Conservation (phyloP, 1,140 invertebrate genomes). For the Bombus picipes region DNA sequence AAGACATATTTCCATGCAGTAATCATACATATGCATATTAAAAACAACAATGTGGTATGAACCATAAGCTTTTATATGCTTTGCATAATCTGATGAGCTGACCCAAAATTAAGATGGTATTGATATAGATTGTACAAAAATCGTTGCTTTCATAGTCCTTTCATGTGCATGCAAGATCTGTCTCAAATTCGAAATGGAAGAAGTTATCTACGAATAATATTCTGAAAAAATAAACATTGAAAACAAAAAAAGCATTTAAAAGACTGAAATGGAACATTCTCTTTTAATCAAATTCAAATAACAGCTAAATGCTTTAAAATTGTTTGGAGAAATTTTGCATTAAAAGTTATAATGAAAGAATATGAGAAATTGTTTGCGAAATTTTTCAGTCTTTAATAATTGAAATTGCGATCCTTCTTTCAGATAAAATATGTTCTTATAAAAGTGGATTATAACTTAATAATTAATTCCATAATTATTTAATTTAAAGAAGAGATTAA, state of each 20-base stretch:
- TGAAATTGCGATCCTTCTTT: neutral
- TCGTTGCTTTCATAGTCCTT: neutral
- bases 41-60: neutral
- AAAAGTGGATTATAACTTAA: neutral
- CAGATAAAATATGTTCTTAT: neutral
- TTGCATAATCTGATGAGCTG: neutral
- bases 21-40: neutral
- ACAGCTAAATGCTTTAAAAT: neutral
- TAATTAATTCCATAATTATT: neutral
- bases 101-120: neutral
- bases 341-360: too few species aligned
- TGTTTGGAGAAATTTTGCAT: neutral
- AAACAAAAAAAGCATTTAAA: neutral
- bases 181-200: neutral
- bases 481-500: neutral
- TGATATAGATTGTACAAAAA: neutral
- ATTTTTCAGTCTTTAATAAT: neutral
- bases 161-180: neutral
- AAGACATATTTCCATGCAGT: neutral
- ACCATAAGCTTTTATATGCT: neutral
- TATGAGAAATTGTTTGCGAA: neutral
- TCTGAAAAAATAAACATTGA: neutral
- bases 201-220: neutral
- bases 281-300: neutral
- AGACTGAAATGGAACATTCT: neutral